phyloP scores from a whole-genome alignment of 2,888 invertebrate genomes.

The Achlya flavicornis region DNA sequence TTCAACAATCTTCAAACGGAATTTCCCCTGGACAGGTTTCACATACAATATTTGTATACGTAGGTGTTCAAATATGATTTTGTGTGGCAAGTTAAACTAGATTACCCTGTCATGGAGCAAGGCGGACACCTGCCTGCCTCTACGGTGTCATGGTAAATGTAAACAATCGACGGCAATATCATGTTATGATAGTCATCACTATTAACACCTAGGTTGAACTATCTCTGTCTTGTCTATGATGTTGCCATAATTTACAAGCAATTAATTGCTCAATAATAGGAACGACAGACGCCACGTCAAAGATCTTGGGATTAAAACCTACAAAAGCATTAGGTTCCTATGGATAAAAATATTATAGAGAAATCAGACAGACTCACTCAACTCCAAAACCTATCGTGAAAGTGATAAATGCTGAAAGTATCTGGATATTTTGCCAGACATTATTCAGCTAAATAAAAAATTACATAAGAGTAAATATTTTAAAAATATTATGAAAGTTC shows the following conservation, averaged over 20 bases:
- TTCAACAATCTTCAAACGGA: background rate
- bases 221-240: background rate
- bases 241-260: background rate
- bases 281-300: no score
- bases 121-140: constrained; percentile 34
- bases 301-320: no score
- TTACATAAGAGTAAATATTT: constrained; percentile 13
- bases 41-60: constrained; percentile 15
- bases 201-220: constrained; percentile 16
- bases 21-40: background rate
- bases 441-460: background rate
- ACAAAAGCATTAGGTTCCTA: no score
- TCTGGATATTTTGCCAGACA: background rate
- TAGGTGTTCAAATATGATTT: constrained; percentile 38
- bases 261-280: no score
- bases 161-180: constrained; percentile 44
- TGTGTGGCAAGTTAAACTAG: constrained; percentile 36
- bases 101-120: constrained; percentile 42
- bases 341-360: no score
- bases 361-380: no score
- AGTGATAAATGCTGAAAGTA: no score
- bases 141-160: constrained; percentile 37
- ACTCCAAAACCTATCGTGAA: background rate
- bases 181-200: constrained; percentile 23
- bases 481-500: constrained; percentile 21